These are phyloP conservation scores for Tetramorium simillimum DNA, from an alignment of 1,140 invertebrate species.

Conservation along the genomic window DNA sequence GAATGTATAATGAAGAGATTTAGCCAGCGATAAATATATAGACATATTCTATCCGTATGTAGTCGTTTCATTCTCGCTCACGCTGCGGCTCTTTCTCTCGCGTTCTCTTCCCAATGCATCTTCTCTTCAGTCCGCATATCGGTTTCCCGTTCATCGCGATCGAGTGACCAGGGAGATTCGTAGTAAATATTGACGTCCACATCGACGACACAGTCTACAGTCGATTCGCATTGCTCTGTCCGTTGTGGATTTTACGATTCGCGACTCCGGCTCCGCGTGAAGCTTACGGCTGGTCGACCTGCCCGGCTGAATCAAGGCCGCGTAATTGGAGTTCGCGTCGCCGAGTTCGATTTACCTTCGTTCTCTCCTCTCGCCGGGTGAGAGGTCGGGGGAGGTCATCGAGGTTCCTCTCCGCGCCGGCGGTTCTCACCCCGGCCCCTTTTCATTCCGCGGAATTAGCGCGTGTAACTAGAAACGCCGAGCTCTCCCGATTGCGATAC, in stretches of 20 bases:
- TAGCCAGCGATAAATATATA: neutral
- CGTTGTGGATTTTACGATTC: constrained; percentile 60
- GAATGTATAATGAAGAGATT: constrained; percentile 10
- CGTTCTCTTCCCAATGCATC: neutral
- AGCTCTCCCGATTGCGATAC: constrained; percentile 23
- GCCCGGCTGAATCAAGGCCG: constrained; percentile 37
- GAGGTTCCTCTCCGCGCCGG: neutral
- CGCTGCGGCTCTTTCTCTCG: neutral
- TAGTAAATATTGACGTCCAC: constrained; percentile 62
- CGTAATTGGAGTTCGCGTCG: constrained; percentile 61
- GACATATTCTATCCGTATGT: neutral
- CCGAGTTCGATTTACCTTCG: constrained; percentile 41
- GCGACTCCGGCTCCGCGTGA: constrained; percentile 25
- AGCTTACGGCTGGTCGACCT: constrained; percentile 38
- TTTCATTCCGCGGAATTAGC: constrained; percentile 53
- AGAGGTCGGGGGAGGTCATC: neutral
- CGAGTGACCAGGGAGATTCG: constrained; percentile 45
- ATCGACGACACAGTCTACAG: constrained; percentile 32
- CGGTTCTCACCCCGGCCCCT: constrained; percentile 8
- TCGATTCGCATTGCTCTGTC: neutral
- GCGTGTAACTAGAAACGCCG: constrained; percentile 50
- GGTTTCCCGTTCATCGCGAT: constrained; percentile 55
- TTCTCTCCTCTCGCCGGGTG: neutral
- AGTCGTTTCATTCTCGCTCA: neutral
- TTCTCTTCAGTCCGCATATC: constrained; percentile 26